Base-by-base conservation (phyloP, 37 sponge, comb jelly and placozoan genomes). In the Chondrosia reniformis region DNA sequence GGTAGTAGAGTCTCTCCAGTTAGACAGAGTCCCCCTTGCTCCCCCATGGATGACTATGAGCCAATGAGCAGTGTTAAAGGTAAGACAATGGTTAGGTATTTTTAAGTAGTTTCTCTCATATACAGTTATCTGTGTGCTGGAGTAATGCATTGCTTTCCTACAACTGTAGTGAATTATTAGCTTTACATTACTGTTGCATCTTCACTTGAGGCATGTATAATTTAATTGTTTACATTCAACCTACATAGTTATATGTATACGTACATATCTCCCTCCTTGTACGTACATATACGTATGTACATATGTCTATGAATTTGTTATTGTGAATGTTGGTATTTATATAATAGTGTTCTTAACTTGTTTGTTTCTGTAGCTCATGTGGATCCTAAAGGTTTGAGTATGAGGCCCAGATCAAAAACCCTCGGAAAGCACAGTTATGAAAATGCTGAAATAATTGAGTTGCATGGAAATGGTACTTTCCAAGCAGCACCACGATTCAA, bases 11-110 rank as follows among this genome's bases (percentile, higher is more conserved):
- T 69, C 44, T 69, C 72, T 9, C 72, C 72, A 8, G n/a, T n/a
- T 13, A 36, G 72, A 36, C 39, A 37, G 21, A 69, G 61, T 59
- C 43, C 72, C 24, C n/a, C 72, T 13, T 12, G 44, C 39, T 64
- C 66, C 6, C 72, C 72, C 72, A 19, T 59, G 61, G 72, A 69
- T 7, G 72, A 69, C 2, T 69, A 69, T 69, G 72, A 43, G 72
- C 39, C 19, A 10, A 69, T 69, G 43, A 8, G 22, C 21, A 44
- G 72, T 22, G 58, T 6, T 28, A 2, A 4, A 8, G 58, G 58
- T 56, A 56, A 56, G 58, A 28, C 58, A 40, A 25, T 40, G n/a
- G n/a, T n/a, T n/a, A n/a, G n/a, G n/a, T n/a, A n/a, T n/a, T n/a
- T n/a, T n/a, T n/a, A n/a, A n/a, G n/a, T n/a, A n/a, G n/a, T n/a